Percentiles rank a stretch among this genome's conserved stretches.
phyloP scores from a whole-genome alignment of 2,888 invertebrate genomes.

The Tenodera sinensis region DNA sequence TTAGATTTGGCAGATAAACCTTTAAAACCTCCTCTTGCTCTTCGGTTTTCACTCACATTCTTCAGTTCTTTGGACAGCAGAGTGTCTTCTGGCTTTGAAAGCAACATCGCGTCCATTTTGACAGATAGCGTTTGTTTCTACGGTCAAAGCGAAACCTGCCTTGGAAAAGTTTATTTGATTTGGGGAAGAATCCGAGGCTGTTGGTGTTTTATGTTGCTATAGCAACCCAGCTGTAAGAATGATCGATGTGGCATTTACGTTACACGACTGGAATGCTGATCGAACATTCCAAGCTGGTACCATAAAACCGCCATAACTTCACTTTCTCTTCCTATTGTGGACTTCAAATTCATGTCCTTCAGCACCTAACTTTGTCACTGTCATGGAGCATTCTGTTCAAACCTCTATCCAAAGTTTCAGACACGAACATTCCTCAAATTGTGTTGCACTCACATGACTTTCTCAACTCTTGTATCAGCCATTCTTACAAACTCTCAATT shows the following conservation, averaged over 20 bases:
- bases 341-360: background rate
- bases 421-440: no score
- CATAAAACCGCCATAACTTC: background rate
- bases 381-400: background rate
- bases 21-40: no score
- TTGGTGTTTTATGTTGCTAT: background rate
- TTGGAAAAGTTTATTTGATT: background rate
- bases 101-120: no score
- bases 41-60: no score
- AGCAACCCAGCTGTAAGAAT: background rate
- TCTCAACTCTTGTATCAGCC: no score
- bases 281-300: background rate
- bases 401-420: background rate
- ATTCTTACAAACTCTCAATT: no score
- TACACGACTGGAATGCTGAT: background rate
- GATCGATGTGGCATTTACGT: background rate
- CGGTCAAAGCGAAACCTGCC: background rate
- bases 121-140: background rate
- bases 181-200: background rate
- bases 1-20: no score
- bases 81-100: no score
- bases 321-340: background rate
- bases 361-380: background rate
- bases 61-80: no score
- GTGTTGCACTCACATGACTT: no score